Conservation (phyloP, 2,113 vertebrate species). For the Malurus melanocephalus region DNA sequence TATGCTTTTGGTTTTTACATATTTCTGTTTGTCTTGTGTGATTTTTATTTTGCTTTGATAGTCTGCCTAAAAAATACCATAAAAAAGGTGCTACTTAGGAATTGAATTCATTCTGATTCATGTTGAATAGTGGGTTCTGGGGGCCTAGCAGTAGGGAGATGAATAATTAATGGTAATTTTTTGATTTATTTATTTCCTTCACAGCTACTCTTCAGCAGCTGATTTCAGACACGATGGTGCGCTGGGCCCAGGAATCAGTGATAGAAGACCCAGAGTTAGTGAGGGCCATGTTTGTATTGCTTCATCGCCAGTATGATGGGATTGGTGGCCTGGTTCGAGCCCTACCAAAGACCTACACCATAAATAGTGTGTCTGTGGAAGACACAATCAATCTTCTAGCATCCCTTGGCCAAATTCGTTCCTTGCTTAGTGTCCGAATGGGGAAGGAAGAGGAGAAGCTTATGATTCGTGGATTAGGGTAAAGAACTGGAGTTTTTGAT, state of each 20-base stretch:
- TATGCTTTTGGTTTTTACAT: neutral
- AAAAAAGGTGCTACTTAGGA: neutral
- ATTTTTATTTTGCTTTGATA: neutral
- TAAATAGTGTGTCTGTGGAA: slow-evolving; percentile 91
- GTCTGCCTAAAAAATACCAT: neutral
- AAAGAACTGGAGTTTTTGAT: slow-evolving; percentile 9
- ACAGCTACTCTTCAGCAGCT: slow-evolving; percentile 90
- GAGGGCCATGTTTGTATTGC: slow-evolving; percentile 92
- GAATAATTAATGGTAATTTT: neutral
- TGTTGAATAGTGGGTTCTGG: neutral
- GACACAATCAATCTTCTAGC: slow-evolving; percentile 93
- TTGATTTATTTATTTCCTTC: neutral
- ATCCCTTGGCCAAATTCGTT: slow-evolving; percentile 92
- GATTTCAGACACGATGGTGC: slow-evolving; percentile 94
- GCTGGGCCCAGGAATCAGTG: slow-evolving; percentile 94
- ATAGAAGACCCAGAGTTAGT: slow-evolving; percentile 94
- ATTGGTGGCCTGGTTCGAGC: slow-evolving; percentile 90
- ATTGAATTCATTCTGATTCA: neutral
- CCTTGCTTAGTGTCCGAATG: slow-evolving; percentile 93
- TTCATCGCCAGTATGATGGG: slow-evolving; percentile 93
- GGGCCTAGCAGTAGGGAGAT: neutral
- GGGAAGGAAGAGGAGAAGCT: slow-evolving; percentile 94
- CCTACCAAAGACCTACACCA: slow-evolving; percentile 94
- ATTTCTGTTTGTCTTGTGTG: neutral
- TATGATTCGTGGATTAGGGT: slow-evolving; percentile 96